Base-by-base conservation (phyloP, 2,888 invertebrate species). In the Pycnomerus fuliginosus region DNA sequence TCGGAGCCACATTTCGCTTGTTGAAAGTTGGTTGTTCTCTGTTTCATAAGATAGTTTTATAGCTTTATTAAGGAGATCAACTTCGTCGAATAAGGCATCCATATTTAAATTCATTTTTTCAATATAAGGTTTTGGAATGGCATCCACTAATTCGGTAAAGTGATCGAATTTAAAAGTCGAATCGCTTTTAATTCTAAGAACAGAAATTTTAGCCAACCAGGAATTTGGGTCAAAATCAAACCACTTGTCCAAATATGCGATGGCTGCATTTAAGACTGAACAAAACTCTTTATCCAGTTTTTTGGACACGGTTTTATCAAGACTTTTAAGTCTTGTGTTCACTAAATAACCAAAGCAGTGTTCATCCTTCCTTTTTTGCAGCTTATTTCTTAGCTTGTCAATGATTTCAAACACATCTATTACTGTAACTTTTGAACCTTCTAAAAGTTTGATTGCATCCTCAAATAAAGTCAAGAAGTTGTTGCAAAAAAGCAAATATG, bases 1-100 rank as follows among this genome's bases (percentile, higher is more conserved):
- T 10, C 7, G 4, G 5, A 5, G n/a, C 28, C 28, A 27, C 10
- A 10, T 27, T 27, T 27, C 28, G n/a, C 28, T 27, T 5, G 28
- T 27, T 27, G 10, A 27, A 27, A 5, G 4, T 27, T 11, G n/a
- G 12, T 5, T 8, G 4, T 27, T 4, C 4, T 27, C 28, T 27
- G 10, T 10, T 27, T 27, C 10, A 10, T 11, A 27, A 20, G 8
- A 20, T 20, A 20, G 20, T 20, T 27, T 10, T 11, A 27, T 10
- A 10, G 28, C 12, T 27, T 27, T 27, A 10, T 27, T 27, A 4
- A 27, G n/a, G 4, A 27, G 12, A 27, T 8, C 12, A 10, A 27
- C n/a, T 11, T 27, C 28, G 12, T 27, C 28, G n/a, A 27, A 27
- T 27, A 27, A 27, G n/a, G 10, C 5, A 27, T 27, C 28, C 28